A percentile compares a stretch with the other conserved stretches of the same genome.
phyloP scores from a whole-genome alignment of 1,140 invertebrate genomes.

The Telenomus remus region DNA sequence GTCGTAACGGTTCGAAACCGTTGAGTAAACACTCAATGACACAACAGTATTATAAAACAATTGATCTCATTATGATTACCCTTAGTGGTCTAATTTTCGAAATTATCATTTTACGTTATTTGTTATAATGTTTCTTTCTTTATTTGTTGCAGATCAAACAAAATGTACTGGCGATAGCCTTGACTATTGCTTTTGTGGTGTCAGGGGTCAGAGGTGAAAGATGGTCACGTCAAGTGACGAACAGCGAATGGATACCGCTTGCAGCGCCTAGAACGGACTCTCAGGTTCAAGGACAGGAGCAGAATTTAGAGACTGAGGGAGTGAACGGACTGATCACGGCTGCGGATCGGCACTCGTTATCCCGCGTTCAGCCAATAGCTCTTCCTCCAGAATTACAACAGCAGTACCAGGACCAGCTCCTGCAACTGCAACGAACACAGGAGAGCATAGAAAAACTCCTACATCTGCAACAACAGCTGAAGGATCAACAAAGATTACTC shows the following conservation, averaged over 20 bases:
- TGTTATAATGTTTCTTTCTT: constrained; percentile 1
- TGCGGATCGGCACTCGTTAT: constrained; percentile 32
- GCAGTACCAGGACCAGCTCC: constrained; percentile 70
- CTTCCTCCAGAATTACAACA: constrained; percentile 68
- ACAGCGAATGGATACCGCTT: constrained; percentile 73
- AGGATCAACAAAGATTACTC: constrained; percentile 68
- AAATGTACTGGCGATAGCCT: constrained; percentile 45
- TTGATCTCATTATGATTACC: no score
- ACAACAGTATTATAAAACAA: no score
- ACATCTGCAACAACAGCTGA: constrained; percentile 68
- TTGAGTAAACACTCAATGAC: no score
- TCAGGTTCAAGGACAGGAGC: constrained; percentile 50
- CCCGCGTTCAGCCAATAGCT: constrained; percentile 44
- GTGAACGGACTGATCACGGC: constrained; percentile 32
- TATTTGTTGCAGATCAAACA: constrained; percentile 60
- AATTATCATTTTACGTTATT: no score
- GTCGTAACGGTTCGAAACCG: neutral
- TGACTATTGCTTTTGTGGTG: constrained; percentile 44
- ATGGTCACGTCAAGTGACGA: constrained; percentile 72
- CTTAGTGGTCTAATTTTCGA: no score
- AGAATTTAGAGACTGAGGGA: constrained; percentile 38
- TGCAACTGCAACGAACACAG: constrained; percentile 72
- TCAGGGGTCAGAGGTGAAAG: constrained; percentile 52
- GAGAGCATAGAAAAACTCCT: constrained; percentile 71
- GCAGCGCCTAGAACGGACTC: constrained; percentile 60